Conservation (phyloP, 2,113 vertebrate species). For the Laticauda colubrina region DNA sequence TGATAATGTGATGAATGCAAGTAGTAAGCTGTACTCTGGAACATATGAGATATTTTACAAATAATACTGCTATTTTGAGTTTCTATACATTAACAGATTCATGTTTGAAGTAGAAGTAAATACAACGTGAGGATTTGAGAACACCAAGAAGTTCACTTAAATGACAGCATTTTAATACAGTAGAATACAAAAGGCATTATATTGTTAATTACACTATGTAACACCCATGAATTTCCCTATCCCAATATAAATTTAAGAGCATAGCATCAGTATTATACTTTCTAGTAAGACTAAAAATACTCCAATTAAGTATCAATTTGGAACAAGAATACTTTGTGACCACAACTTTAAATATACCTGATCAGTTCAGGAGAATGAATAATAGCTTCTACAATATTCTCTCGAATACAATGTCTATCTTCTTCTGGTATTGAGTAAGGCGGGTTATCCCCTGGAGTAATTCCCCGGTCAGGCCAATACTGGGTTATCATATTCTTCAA, state of each 20-base stretch:
- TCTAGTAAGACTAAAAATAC: background rate
- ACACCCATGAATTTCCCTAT: background rate
- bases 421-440: conserved; percentile 93
- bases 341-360: conserved; percentile 73
- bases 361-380: conserved; percentile 98
- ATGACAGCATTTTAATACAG: background rate
- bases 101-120: background rate
- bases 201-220: background rate
- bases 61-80: background rate
- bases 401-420: conserved; percentile 92
- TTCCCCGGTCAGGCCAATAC: conserved; percentile 93
- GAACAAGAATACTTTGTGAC: conserved; percentile 1
- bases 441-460: conserved; percentile 80
- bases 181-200: background rate
- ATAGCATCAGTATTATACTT: background rate
- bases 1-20: conserved; percentile 98
- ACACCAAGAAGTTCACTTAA: background rate
- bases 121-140: background rate
- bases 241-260: conserved; percentile 12
- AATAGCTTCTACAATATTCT: conserved; percentile 98
- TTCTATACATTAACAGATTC: background rate
- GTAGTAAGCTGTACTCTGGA: conserved; percentile 96
- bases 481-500: conserved; percentile 99
- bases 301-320: background rate
- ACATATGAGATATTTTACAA: conserved; percentile 50